phyloP scores from a whole-genome alignment of 2,797 vertebrate genomes.

The Helarctos malayanus region DNA sequence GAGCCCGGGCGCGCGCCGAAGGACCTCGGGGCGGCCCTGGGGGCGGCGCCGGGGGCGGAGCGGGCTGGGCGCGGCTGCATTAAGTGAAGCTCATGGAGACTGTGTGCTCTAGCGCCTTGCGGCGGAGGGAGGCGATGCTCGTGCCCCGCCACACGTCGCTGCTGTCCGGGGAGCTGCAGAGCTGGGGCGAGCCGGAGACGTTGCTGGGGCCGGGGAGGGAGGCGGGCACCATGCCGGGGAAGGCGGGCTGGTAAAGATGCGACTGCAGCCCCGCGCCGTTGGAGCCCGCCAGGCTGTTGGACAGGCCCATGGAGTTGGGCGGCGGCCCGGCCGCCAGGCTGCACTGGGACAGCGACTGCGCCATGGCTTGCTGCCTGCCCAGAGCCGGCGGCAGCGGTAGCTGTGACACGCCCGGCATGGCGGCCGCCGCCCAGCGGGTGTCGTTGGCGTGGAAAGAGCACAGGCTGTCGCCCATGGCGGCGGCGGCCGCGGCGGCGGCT shows the following conservation, averaged over 20 bases:
- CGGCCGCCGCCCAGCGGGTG: constrained; percentile 96
- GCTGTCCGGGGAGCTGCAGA: constrained; percentile 99
- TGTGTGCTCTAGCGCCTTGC: constrained; percentile 99
- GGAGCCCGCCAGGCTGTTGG: constrained; percentile 95
- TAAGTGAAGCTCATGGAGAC: constrained; percentile 99
- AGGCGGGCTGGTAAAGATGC: constrained; percentile 98
- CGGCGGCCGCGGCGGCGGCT: constrained; percentile 94
- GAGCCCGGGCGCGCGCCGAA: background rate
- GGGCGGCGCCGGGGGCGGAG: constrained; percentile 48
- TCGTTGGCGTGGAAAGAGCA: constrained; percentile 99
- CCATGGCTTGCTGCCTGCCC: constrained; percentile 96
- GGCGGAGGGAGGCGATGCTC: constrained; percentile 98
- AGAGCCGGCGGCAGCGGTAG: constrained; percentile 95
- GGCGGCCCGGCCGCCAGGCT: constrained; percentile 95
- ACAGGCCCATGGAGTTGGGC: constrained; percentile 97
- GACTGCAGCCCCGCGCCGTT: constrained; percentile 97
- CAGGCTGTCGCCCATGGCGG: constrained; percentile 98
- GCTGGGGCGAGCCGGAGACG: constrained; percentile 97
- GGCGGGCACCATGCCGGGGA: constrained; percentile 97
- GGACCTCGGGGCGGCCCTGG: constrained; percentile 78
- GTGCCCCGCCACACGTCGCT: constrained; percentile 99
- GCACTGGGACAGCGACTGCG: constrained; percentile 98
- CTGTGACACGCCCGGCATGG: constrained; percentile 97
- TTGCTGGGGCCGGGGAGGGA: constrained; percentile 97
- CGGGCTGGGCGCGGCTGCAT: constrained; percentile 83